Percentiles rank a stretch among this genome's conserved stretches.
These are phyloP conservation scores for Drosophila barbarae DNA, from an alignment of 2,888 invertebrate genomes.

Conservation along the genomic window DNA sequence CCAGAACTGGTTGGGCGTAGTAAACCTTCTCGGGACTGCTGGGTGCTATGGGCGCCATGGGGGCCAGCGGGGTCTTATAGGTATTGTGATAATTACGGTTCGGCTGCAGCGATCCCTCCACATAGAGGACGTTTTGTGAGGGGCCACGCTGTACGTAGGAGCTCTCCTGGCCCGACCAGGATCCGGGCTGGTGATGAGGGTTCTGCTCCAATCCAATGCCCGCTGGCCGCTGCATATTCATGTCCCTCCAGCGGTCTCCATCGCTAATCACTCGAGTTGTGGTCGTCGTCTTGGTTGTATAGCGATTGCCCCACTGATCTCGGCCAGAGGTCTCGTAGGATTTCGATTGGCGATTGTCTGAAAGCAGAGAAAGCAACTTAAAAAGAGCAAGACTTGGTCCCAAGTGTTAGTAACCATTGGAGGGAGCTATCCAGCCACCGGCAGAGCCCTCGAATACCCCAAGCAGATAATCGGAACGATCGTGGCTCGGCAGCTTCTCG, in stretches of 20 bases:
- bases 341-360: conserved; percentile 58
- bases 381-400: neutral
- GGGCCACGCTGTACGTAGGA: conserved; percentile 57
- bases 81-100: conserved; percentile 73
- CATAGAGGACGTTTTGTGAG: conserved; percentile 63
- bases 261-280: conserved; percentile 12
- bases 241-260: conserved; percentile 73
- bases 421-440: conserved; percentile 44
- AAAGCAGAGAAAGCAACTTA: conserved; percentile 18
- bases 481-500: conserved; percentile 78
- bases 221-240: conserved; percentile 75
- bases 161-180: conserved; percentile 62
- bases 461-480: conserved; percentile 49
- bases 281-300: conserved; percentile 38
- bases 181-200: conserved; percentile 3
- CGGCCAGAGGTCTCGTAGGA: conserved; percentile 21
- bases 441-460: conserved; percentile 6
- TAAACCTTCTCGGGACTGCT: conserved; percentile 53
- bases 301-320: conserved; percentile 34
- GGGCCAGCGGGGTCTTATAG: conserved; percentile 69
- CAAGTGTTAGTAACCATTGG: conserved; percentile 61
- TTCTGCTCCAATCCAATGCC: conserved; percentile 49
- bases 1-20: conserved; percentile 73
- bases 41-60: conserved; percentile 61
- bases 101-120: conserved; percentile 73